These are phyloP conservation scores for Hydrolagus colliei DNA, from an alignment of 2,797 vertebrate genomes.

Conservation along the genomic window DNA sequence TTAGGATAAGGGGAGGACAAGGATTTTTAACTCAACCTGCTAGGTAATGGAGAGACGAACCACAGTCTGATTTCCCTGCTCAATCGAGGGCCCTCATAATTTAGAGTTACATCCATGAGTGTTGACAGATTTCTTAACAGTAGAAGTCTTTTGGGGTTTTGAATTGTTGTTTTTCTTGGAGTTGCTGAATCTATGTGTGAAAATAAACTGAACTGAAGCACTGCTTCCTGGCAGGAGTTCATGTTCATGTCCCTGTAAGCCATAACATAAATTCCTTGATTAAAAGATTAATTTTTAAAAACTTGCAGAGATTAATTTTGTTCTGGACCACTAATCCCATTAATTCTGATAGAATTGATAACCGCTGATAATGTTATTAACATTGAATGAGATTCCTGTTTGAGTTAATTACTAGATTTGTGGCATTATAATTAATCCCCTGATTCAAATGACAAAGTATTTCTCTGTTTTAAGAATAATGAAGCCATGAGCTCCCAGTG, in stretches of 20 bases:
- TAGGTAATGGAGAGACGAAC: too few relatives aligned
- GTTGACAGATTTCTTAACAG: too few relatives aligned
- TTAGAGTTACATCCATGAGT: neutral
- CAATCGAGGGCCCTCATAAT: too few relatives aligned
- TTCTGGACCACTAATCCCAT: neutral
- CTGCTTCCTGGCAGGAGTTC: neutral
- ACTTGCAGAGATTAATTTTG: conserved; percentile 11
- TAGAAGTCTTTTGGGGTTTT: neutral
- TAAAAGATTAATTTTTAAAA: conserved; percentile 29
- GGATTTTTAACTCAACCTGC: too few relatives aligned
- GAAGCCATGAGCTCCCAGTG: neutral
- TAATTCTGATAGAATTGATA: conserved; percentile 25
- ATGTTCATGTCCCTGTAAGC: neutral
- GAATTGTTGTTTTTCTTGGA: neutral
- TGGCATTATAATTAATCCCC: conserved; percentile 23
- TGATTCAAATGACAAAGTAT: conserved; percentile 20
- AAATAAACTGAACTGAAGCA: neutral
- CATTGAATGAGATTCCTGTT: conserved; percentile 17
- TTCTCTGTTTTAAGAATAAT: conserved; percentile 22
- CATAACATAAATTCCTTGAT: conserved; percentile 10
- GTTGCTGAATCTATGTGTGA: too few relatives aligned
- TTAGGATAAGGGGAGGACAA: too few relatives aligned
- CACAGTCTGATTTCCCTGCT: too few relatives aligned
- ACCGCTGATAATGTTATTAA: conserved; percentile 20
- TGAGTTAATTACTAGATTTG: conserved; percentile 27